phyloP scores from a whole-genome alignment of 1,140 invertebrate genomes.

The Drosophila rufa region DNA sequence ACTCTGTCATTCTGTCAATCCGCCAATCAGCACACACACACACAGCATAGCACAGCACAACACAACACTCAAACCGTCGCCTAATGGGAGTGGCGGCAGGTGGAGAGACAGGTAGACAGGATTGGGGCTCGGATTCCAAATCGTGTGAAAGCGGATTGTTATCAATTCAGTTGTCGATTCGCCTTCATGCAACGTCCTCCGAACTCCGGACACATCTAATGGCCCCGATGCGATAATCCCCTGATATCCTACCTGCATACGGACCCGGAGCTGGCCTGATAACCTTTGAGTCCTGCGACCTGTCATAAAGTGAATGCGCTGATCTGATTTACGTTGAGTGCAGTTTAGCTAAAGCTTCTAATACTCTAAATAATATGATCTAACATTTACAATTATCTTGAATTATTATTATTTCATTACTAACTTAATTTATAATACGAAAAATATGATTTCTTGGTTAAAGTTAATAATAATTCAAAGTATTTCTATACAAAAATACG shows the following conservation, averaged over 20 bases:
- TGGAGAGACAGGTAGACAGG: constrained; percentile 8
- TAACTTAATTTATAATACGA: background rate
- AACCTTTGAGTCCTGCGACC: constrained; percentile 33
- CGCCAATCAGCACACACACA: constrained; percentile 36
- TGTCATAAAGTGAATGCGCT: constrained; percentile 4
- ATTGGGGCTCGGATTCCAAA: constrained; percentile 29
- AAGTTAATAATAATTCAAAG: background rate
- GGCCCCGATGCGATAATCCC: constrained; percentile 48
- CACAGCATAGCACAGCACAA: background rate
- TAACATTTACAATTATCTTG: background rate
- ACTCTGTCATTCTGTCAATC: constrained; percentile 37
- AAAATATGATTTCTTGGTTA: too few species aligned
- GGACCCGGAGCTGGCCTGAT: background rate
- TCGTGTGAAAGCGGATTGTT: constrained; percentile 63
- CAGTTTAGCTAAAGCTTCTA: background rate
- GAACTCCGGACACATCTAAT: constrained; percentile 36
- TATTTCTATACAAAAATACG: too few species aligned
- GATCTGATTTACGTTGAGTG: constrained; percentile 1
- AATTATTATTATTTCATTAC: background rate
- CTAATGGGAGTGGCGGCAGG: constrained; percentile 9
- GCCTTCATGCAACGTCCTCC: constrained; percentile 29
- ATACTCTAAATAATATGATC: background rate
- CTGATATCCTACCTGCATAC: constrained; percentile 29
- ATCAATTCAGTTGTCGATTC: constrained; percentile 62
- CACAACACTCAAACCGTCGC: constrained; percentile 14